These are phyloP conservation scores for Yoshiicerus persimilis DNA, from an alignment of 1,140 invertebrate species.

Conservation along the genomic window DNA sequence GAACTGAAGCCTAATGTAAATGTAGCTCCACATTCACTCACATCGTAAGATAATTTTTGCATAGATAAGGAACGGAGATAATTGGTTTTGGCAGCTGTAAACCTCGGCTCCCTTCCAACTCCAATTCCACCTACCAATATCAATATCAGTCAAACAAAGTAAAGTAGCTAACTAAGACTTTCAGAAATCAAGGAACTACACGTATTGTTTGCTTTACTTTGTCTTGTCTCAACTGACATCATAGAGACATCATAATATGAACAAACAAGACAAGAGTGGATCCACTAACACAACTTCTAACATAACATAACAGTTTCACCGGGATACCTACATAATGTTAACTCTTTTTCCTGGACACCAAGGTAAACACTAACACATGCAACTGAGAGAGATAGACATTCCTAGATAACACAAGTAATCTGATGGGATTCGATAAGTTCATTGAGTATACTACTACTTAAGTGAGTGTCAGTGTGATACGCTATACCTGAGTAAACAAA, in stretches of 20 bases:
- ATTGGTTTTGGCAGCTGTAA: constrained; percentile 12
- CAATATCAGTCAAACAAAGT: constrained; percentile 3
- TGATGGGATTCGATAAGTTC: not conserved
- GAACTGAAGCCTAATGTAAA: not conserved
- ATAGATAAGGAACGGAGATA: constrained; percentile 7
- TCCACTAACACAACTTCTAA: not conserved
- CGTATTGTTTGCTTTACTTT: not conserved
- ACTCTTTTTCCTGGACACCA: not conserved
- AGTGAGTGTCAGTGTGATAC: not conserved
- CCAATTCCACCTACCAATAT: not conserved
- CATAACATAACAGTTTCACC: not conserved
- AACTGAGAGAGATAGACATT: not conserved
- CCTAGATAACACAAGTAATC: not conserved
- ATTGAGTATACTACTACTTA: not conserved
- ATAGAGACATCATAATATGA: not conserved
- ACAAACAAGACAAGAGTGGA: not conserved
- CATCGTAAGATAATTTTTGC: constrained; percentile 17
- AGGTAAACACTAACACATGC: not conserved
- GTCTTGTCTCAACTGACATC: not conserved
- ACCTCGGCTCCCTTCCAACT: not conserved
- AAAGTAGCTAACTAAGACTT: not conserved
- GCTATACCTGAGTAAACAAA: not conserved
- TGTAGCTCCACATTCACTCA: constrained; percentile 2
- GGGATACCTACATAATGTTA: not conserved
- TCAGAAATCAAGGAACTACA: not conserved